Evolutionary conservation across 2,888 invertebrate genomes (phyloP), one percentile per base, ranked within the genome.

Genomic region (Lasioglossum marginatum): DNA sequence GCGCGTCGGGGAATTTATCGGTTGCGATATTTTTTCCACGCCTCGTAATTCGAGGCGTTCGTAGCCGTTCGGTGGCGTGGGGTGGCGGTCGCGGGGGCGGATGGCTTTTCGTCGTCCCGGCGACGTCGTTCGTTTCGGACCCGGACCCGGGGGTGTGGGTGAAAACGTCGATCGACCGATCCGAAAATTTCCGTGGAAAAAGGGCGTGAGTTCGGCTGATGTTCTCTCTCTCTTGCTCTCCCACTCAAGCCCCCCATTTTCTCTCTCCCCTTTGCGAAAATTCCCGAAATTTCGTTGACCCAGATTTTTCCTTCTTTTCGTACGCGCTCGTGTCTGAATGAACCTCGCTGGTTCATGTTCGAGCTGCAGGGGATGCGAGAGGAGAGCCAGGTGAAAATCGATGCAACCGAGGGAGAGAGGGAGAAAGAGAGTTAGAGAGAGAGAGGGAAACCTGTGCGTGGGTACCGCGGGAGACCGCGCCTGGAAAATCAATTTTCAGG

Each of bases 401-500:
- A 93, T 93, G 92, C 92, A 92, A 93, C 92, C 90, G 80, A 87
- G 86, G 86, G 88, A 85, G 60, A 86, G 87, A 81, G 68, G 60
- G 34, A 81, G 57, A 63, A 66, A 66, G 76, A 57, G 57, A 45
- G 76, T 43, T 6, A 27, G 27, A 27, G 76, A 34, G 85, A 84
- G 85, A 84, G 86, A 84, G 81, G 79, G 73, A 87, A 87, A 87
- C 88, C 88, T 87, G 88, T 88, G 91, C 89, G 89, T 86, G 88
- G 85, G 48, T 43, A 88, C 85, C 88, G 88, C 89, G 90, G 88
- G 90, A 91, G 91, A 91, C 92, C 91, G 92, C 92, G 92, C 92
- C 92, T 93, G 93, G 91, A 93, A 93, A 93, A 93, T 93, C 92
- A 93, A 93, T 93, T 92, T 93, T 91, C 90, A 90, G 88, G 88